Evolutionary conservation across 1,140 invertebrate species (phyloP), one percentile per base, ranked within the genome.

Genomic region (Stenopsyche tienmushanensis): DNA sequence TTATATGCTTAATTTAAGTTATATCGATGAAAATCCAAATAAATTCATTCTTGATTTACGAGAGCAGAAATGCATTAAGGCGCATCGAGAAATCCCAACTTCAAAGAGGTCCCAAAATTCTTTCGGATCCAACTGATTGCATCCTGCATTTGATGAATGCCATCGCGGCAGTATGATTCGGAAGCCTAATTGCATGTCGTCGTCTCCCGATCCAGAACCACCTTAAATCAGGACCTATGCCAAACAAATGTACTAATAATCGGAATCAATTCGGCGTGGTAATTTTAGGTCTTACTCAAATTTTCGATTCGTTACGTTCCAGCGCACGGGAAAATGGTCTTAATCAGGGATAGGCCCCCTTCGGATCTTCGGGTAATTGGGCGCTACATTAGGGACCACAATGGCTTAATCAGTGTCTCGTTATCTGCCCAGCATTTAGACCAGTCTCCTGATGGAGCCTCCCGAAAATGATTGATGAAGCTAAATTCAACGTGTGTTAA

Each of bases 331-430:
- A 70, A 70, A 70, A 70, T 70, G 62, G 68, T 66, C 68, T 64
- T 70, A 70, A 70, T 70, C 64, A 70, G 29, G 34, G 47, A 62
- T 60, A 39, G 50, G 55, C 21, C 23, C 9, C 47, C 23, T 25
- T 64, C 24, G 58, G 21, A 54, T 47, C 23, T 53, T 9, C 10
- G 68, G 65, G 62, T 70, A 70, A 70, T 70, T 70, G 68, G 60
- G 63, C 68, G 47, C 26, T 29, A 53, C 68, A 57, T 62, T 64
- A 70, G 60, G 57, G 64, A 55, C 68, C 63, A 70, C 64, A 70
- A 70, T 70, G 65, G 68, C 68, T 70, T 70, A 70, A 70, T 70
- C 68, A 70, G 68, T 54, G 67, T 65, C 67, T 69, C 64, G 67
- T 69, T 69, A 69, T 57, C 53, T 64, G 23, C 64, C 55, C 62